phyloP scores from a whole-genome alignment of 2,113 vertebrate genomes.

The Pedetes capensis region DNA sequence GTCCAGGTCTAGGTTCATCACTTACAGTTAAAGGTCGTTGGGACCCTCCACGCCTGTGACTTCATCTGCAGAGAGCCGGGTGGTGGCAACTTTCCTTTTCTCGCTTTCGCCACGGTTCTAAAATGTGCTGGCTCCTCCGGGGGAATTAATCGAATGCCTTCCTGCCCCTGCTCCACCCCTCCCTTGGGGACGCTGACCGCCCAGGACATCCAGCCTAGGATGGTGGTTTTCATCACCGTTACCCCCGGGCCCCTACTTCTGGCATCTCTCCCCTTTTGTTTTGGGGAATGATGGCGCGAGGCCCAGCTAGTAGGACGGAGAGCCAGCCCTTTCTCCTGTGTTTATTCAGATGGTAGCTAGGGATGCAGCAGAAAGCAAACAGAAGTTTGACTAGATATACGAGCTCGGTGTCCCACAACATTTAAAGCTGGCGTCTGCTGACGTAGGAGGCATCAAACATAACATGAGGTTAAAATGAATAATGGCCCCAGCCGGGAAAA shows the following conservation, averaged over 20 bases:
- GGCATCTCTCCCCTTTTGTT: conserved; percentile 27
- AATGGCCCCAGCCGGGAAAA: neutral
- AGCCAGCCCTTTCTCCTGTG: conserved; percentile 38
- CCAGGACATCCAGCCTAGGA: neutral
- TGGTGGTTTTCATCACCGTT: neutral
- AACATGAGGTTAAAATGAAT: conserved; percentile 25
- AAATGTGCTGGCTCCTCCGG: neutral
- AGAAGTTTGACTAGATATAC: conserved; percentile 28
- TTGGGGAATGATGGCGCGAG: neutral
- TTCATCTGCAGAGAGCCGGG: neutral
- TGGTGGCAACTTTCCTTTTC: neutral
- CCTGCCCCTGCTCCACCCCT: neutral
- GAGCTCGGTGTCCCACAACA: neutral
- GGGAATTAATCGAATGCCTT: neutral
- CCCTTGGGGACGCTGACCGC: neutral
- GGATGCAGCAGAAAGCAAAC: conserved; percentile 65
- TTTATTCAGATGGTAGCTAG: conserved; percentile 66
- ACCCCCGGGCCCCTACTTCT: neutral
- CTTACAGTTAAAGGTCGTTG: neutral
- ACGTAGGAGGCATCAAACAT: conserved; percentile 3
- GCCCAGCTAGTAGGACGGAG: neutral
- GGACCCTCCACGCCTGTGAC: neutral
- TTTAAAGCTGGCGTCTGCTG: conserved; percentile 5
- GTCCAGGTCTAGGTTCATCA: neutral
- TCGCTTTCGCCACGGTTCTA: neutral